Base-by-base conservation (phyloP, 2,797 vertebrate genomes). In the Phalanger gymnotis region DNA sequence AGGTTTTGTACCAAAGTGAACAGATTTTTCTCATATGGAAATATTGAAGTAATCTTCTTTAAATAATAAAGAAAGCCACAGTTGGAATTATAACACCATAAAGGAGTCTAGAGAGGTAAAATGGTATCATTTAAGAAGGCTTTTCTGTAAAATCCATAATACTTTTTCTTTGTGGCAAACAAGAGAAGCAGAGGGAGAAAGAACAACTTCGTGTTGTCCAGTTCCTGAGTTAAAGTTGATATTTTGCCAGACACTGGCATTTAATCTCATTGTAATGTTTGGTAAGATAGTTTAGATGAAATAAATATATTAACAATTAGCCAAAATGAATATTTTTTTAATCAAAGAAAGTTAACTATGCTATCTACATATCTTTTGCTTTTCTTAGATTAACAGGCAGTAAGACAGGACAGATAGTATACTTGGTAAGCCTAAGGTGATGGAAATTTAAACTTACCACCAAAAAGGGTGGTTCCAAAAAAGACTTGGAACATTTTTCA, bases 401-500 rank as follows among this genome's bases (percentile, higher is more conserved):
- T 73, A 93, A 81, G 53, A 12, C 31, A 95, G 57, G 22, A 89
- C 2, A 61, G 54, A 57, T n/a, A 25, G 34, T 73, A 22, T 25
- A 40, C 5, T 61, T 90, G 93, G 95, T 73, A 51, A n/a, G 34
- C n/a, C 93, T 57, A 94, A 92, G 5, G 25, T 90, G 13, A 47
- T 94, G 28, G 16, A 51, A 54, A n/a, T 5, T 91, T n/a, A 93
- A 55, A 93, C 12, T 0, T 91, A 16, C 93, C 61, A 93, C 6
- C 73, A 19, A 47, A 14, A 61, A 27, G 51, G 5, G 13, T n/a
- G n/a, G n/a, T n/a, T n/a, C n/a, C n/a, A n/a, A n/a, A n/a, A n/a
- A n/a, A 19, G 81, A 97, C 94, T 73, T 92, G 93, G 73, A 53
- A 95, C 12, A 34, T n/a, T 96, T 94, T 58, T 93, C 96, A 96